Conservation (phyloP, 1,140 invertebrate species). For the Hylyphantes graminicola region DNA sequence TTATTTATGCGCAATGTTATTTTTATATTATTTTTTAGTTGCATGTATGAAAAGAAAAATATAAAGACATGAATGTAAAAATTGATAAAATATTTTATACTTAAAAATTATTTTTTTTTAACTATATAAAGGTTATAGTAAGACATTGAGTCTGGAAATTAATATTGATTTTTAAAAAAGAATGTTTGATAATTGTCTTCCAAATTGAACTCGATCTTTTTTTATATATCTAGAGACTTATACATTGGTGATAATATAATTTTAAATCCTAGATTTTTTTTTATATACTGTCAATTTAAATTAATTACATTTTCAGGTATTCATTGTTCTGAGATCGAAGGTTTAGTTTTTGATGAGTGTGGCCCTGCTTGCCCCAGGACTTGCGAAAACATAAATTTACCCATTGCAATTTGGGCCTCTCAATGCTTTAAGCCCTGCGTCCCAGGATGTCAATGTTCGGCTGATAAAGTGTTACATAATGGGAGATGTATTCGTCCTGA, state of each 20-base stretch:
- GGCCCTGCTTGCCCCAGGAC: constrained; percentile 66
- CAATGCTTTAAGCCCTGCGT: constrained; percentile 67
- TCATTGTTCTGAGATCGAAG: constrained; percentile 76
- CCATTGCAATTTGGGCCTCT: constrained; percentile 34
- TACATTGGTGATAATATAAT: not conserved
- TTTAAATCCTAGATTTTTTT: not conserved
- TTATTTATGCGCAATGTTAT: too few relatives aligned
- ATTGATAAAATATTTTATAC: too few relatives aligned
- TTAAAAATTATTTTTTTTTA: too few relatives aligned
- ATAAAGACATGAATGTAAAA: too few relatives aligned
- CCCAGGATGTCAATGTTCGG: constrained; percentile 66
- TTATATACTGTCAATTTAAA: not conserved
- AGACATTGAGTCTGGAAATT: too few relatives aligned
- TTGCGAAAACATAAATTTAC: constrained; percentile 63
- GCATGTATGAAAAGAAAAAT: too few relatives aligned
- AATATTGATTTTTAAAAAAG: too few relatives aligned
- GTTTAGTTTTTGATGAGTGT: constrained; percentile 65
- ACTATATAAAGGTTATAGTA: too few relatives aligned
- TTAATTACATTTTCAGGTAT: constrained; percentile 63
- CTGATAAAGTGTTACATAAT: constrained; percentile 60
- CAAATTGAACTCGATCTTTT: too few relatives aligned
- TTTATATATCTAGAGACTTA: not conserved
- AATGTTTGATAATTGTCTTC: too few relatives aligned
- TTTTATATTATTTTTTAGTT: too few relatives aligned
- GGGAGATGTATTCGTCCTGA: constrained; percentile 55